Percentiles rank a stretch among this genome's conserved stretches.
These are phyloP conservation scores for Phortica variegata DNA, from an alignment of 1,140 invertebrate genomes.

Conservation along the genomic window DNA sequence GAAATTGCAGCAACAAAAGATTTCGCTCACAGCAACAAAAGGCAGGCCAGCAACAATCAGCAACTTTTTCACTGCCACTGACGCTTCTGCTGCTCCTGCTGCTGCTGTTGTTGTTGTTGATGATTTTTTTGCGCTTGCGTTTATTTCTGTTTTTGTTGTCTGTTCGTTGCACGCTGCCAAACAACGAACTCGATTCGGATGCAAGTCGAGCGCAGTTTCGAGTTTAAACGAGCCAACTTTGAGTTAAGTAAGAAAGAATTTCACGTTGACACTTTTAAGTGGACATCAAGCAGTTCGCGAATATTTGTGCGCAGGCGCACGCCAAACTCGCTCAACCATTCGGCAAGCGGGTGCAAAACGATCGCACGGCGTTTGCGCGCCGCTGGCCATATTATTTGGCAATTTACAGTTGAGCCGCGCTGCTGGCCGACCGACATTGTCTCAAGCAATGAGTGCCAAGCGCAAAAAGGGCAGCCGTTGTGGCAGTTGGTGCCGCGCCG, in stretches of 20 bases:
- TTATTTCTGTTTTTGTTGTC: constrained; percentile 20
- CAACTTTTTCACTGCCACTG: background rate
- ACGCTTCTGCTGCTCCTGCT: background rate
- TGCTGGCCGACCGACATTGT: constrained; percentile 5
- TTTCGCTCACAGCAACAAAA: too few species aligned
- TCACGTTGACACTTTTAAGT: constrained; percentile 54
- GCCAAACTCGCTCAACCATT: too few species aligned
- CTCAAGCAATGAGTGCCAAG: too few species aligned
- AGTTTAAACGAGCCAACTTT: too few species aligned
- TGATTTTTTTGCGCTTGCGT: too few species aligned
- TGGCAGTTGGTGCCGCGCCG: background rate
- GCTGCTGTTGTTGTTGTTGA: too few species aligned
- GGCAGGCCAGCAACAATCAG: background rate
- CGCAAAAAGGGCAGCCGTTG: constrained; percentile 1
- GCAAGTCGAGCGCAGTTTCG: too few species aligned
- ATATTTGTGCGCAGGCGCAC: too few species aligned
- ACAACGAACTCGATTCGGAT: too few species aligned
- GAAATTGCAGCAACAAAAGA: constrained; percentile 13
- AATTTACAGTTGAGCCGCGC: constrained; percentile 46
- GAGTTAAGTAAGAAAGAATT: constrained; percentile 41
- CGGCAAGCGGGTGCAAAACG: constrained; percentile 12
- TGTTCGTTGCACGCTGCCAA: too few species aligned
- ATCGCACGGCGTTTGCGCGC: constrained; percentile 9
- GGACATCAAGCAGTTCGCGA: constrained; percentile 53
- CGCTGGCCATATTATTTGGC: constrained; percentile 12